Conservation (phyloP, 2,797 vertebrate species). For the Paratrypauchen microcephalus region DNA sequence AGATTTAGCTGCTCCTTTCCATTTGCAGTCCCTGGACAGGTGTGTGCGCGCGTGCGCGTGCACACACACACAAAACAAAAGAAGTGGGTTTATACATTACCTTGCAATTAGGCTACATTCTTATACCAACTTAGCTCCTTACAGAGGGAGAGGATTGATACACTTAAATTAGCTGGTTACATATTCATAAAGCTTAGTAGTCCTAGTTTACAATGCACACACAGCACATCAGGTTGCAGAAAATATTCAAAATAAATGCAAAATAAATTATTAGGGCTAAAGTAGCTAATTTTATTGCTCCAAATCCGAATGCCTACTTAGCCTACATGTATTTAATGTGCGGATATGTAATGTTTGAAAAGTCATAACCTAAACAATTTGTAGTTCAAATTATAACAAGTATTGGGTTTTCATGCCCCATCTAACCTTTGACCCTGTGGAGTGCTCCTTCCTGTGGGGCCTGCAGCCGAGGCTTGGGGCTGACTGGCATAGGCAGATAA, state of each 20-base stretch:
- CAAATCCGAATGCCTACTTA: background rate
- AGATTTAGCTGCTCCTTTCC: too few relatives aligned
- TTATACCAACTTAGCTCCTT: too few relatives aligned
- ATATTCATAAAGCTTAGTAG: background rate
- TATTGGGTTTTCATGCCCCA: slow-evolving; percentile 48
- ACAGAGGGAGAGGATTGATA: background rate
- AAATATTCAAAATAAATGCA: background rate
- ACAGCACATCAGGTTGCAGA: background rate
- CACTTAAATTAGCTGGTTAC: background rate
- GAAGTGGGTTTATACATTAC: too few relatives aligned
- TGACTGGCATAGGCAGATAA: slow-evolving; percentile 74
- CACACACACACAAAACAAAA: too few relatives aligned
- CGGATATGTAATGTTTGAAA: background rate
- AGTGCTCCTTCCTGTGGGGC: slow-evolving; percentile 76
- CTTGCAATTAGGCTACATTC: too few relatives aligned
- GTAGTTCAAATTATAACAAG: background rate
- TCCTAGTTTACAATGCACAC: background rate
- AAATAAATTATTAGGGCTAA: background rate
- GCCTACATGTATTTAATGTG: background rate
- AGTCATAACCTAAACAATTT: slow-evolving; percentile 1
- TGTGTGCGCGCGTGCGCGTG: too few relatives aligned
- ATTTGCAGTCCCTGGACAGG: too few relatives aligned
- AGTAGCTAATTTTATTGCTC: background rate
- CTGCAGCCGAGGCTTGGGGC: slow-evolving; percentile 60
- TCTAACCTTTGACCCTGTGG: slow-evolving; percentile 74